Percentiles rank a stretch among this genome's conserved stretches.
phyloP scores from a whole-genome alignment of 2,888 invertebrate species.

The Podabrus alpinus region DNA sequence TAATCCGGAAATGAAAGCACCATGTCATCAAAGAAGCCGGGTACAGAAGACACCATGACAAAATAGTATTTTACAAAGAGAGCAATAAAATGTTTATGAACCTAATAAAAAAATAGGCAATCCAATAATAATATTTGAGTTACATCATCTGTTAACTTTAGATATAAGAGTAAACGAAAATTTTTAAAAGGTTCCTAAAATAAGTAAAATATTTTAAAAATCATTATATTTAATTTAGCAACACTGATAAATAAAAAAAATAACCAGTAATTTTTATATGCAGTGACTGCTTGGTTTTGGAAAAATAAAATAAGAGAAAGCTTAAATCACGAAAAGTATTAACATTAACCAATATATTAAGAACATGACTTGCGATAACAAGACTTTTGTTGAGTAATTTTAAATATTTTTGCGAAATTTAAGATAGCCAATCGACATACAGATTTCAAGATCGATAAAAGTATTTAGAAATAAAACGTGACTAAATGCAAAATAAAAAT shows the following conservation, averaged over 20 bases:
- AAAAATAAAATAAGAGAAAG: constrained; percentile 31
- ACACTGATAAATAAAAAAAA: background rate
- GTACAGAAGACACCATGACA: background rate
- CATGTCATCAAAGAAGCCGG: background rate
- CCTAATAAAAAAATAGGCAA: background rate
- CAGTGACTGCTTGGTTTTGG: background rate
- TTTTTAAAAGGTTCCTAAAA: background rate
- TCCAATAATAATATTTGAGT: background rate
- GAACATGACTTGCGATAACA: constrained; percentile 36
- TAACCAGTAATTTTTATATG: background rate
- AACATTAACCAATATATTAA: constrained; percentile 37
- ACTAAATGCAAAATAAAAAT: background rate
- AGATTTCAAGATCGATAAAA: background rate
- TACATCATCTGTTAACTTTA: background rate
- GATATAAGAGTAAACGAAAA: background rate
- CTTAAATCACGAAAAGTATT: constrained; percentile 35
- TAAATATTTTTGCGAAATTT: constrained; percentile 31
- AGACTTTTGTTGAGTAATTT: constrained; percentile 29
- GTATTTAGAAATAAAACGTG: constrained; percentile 1
- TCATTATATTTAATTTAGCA: background rate
- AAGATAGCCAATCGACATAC: background rate
- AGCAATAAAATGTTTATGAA: background rate
- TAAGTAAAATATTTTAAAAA: background rate
- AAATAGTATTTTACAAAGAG: background rate
- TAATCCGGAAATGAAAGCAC: background rate